Evolutionary conservation across 2,113 vertebrate species (phyloP), one percentile per base, ranked within the genome.

Genomic region (Indicator indicator): DNA sequence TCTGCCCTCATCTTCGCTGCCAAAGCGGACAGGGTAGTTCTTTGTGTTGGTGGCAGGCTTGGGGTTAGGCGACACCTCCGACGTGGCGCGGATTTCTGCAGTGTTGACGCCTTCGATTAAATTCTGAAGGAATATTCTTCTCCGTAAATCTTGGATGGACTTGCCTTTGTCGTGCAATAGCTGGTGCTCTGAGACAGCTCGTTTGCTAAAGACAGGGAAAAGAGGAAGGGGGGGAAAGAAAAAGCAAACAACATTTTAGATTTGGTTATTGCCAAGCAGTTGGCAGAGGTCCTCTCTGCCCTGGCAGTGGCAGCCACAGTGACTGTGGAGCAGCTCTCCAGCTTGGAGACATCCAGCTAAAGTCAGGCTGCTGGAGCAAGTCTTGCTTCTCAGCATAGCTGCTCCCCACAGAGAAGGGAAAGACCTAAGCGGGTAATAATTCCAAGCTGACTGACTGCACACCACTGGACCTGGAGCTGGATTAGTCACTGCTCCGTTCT

Each of bases 101-200:
- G 99, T 99, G 98, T 99, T 99, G 75, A 99, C 98, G 32, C 99
- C 98, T 11, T 98, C 98, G 2, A 99, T 98, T 81, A 99, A 97
- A 87, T 98, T 98, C 58, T 99, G 98, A 26, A 99, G 98, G 98
- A 98, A 99, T 93, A 97, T 98, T 32, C 98, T 98, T 56, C 99
- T 98, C 88, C 98, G 97, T 65, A 98, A 95, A 67, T 99, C 99
- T 87, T 99, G 99, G 85, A 99, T 97, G 56, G 98, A 98, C 83
- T 98, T 98, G 24, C 99, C 98, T 86, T 99, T 99, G 98, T 99
- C 99, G 19, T 99, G 99, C 96, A 99, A 97, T 32, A 99, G 97
- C 98, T 99, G 99, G 87, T 99, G 99, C 59, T 99, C 99, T 33
- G 99, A 99, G 86, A 99, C 99, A 4, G 99, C 99, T 52, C 99